phyloP scores from a whole-genome alignment of 1,140 invertebrate species.

The Lucilia sericata region DNA sequence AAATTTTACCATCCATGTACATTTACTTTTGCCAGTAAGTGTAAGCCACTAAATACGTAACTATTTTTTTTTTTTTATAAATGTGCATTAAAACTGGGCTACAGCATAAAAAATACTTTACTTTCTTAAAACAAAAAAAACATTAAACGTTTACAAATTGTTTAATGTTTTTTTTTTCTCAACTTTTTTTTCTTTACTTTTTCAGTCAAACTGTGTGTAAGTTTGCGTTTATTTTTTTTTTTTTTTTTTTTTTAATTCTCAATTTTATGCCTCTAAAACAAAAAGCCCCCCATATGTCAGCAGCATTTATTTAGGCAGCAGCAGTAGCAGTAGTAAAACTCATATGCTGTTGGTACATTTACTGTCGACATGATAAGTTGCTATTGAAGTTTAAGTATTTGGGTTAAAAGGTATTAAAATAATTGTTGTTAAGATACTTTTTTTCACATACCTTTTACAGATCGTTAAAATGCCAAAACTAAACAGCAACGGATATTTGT shows the following conservation, averaged over 20 bases:
- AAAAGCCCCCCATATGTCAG: conserved; percentile 21
- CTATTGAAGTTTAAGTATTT: conserved; percentile 16
- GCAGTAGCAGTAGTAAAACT: neutral
- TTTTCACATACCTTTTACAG: neutral
- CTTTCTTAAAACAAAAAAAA: neutral
- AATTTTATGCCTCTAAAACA: neutral
- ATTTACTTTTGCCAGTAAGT: neutral
- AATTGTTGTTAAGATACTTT: conserved; percentile 12
- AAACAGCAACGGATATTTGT: neutral
- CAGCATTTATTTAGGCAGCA: neutral
- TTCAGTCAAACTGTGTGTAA: neutral
- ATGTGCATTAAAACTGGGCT: neutral
- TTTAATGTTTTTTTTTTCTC: neutral
- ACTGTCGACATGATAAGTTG: neutral
- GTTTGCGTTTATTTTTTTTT: neutral
- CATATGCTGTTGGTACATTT: neutral
- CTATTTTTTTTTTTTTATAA: neutral
- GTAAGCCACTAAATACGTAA: neutral
- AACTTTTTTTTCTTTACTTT: neutral
- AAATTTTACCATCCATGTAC: neutral
- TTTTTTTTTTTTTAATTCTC: neutral
- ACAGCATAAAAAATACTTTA: neutral
- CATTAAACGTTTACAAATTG: conserved; percentile 21
- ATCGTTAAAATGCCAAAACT: neutral
- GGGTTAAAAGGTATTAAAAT: conserved; percentile 27